Evolutionary conservation across 2,888 invertebrate genomes (phyloP).

Genomic region (Cheilosia impressa): DNA sequence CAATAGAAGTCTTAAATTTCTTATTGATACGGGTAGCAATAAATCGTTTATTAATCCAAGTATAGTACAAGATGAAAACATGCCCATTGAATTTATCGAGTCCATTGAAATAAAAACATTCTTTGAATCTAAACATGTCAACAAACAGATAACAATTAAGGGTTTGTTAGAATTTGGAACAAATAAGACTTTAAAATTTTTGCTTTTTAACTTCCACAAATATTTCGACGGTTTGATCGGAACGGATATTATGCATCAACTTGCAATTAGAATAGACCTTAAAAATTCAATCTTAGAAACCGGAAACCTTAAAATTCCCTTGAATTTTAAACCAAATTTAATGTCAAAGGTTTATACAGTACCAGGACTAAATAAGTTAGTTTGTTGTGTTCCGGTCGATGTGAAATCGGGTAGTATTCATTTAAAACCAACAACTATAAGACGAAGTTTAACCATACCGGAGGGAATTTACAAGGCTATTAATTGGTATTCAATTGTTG

Average conservation of each 20-base stretch:
- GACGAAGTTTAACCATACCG: not conserved
- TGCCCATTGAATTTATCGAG: not conserved
- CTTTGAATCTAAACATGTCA: not conserved
- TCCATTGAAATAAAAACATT: constrained; percentile 1
- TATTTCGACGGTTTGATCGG: constrained; percentile 39
- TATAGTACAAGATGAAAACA: constrained; percentile 4
- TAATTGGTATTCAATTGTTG: not conserved
- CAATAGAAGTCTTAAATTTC: not conserved
- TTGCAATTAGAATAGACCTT: constrained; percentile 25
- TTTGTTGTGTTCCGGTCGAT: constrained; percentile 1
- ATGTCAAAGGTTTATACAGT: constrained; percentile 25
- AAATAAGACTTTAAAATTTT: not conserved
- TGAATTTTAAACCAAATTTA: constrained; percentile 34
- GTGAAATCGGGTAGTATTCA: not conserved
- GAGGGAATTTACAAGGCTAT: constrained; percentile 21
- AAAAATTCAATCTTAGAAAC: constrained; percentile 14
- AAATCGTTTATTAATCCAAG: constrained; percentile 55
- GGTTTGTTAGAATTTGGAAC: constrained; percentile 36
- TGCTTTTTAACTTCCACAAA: constrained; percentile 10
- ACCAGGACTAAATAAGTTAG: not conserved
- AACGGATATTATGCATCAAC: constrained; percentile 8
- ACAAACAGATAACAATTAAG: not conserved
- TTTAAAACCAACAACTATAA: not conserved
- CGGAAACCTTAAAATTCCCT: not conserved
- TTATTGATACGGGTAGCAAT: too few species aligned